These are phyloP conservation scores for Sterrhoptilus dennistouni DNA, from an alignment of 2,113 vertebrate genomes.

Conservation along the genomic window DNA sequence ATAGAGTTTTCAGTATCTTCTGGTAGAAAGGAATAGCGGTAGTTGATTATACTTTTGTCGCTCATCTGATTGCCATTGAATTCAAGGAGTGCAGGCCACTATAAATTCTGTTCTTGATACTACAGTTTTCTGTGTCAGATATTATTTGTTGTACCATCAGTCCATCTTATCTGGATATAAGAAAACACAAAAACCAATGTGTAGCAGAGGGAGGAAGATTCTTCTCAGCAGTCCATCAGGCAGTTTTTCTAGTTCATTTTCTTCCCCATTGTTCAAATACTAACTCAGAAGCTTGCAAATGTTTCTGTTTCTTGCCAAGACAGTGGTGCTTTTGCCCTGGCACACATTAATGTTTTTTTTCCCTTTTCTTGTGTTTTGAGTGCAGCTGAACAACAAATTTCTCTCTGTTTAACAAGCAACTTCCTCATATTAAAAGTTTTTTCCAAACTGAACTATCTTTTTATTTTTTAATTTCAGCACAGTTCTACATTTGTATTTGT, in stretches of 20 bases:
- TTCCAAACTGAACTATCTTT: not conserved
- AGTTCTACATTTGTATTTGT: constrained; percentile 5
- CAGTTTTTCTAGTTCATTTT: constrained; percentile 50
- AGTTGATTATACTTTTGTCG: not conserved
- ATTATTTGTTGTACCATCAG: not conserved
- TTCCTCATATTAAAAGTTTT: constrained; percentile 19
- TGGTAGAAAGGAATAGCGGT: not conserved
- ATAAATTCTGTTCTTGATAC: not conserved
- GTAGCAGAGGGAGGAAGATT: not conserved
- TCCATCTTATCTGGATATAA: not conserved
- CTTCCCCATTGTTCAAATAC: constrained; percentile 31
- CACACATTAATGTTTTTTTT: constrained; percentile 42
- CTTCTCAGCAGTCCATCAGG: constrained; percentile 21
- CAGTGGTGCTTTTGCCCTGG: constrained; percentile 53
- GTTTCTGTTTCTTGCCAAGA: constrained; percentile 56
- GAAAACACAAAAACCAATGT: not conserved
- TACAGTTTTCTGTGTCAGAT: not conserved
- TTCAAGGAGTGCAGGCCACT: not conserved
- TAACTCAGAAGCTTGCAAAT: constrained; percentile 50
- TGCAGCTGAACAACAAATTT: constrained; percentile 62
- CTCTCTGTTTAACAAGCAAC: constrained; percentile 39
- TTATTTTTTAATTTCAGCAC: not conserved
- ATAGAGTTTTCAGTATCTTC: not conserved
- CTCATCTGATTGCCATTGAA: not conserved
- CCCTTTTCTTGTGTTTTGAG: constrained; percentile 49